Base-by-base conservation (phyloP, 2,888 invertebrate genomes). In the Euplagia quadripunctaria region DNA sequence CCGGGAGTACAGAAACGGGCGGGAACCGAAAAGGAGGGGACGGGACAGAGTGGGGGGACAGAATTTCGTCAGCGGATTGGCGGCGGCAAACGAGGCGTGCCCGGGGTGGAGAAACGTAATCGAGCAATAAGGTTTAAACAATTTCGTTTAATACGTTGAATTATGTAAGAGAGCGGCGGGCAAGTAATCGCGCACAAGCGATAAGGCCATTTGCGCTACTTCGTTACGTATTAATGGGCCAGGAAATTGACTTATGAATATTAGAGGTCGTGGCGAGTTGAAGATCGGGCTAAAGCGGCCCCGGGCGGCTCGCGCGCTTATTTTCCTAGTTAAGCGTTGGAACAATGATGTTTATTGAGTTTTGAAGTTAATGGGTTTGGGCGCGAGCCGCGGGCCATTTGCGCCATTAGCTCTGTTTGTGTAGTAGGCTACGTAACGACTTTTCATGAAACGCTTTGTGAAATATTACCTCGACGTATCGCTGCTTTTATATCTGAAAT, bases 121-220 rank as follows among this genome's bases (percentile, higher is more conserved):
- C 94, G 96, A 96, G 95, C 96, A 96, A 96, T 95, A 95, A 95
- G 95, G 96, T 96, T 96, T 96, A 96, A 96, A 96, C 96, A 96
- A 96, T 96, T 96, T 96, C 96, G 96, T 96, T 96, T 96, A 96
- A 96, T 96, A 96, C 96, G 96, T 96, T 96, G 96, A 96, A 96
- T 96, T 96, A 96, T 96, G 96, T 96, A 96, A 96, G 95, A 94
- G 94, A 93, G 93, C 93, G 95, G 95, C 94, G 93, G 88, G 94
- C 94, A 94, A 95, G 95, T 96, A 96, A 96, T 95, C 95, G 96
- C 91, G 96, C 95, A 94, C 95, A 94, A 95, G 94, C 96, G 96
- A 96, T 96, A 96, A 96, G 94, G 94, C 95, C 96, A 96, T 96
- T 96, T 96, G 95, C 94, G 95, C 94, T 94, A 94, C 95, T 94